A percentile compares a stretch with the other conserved stretches of the same genome.
Conservation (phyloP, 2,797 vertebrate genomes). For the Tamandua tetradactyla region DNA sequence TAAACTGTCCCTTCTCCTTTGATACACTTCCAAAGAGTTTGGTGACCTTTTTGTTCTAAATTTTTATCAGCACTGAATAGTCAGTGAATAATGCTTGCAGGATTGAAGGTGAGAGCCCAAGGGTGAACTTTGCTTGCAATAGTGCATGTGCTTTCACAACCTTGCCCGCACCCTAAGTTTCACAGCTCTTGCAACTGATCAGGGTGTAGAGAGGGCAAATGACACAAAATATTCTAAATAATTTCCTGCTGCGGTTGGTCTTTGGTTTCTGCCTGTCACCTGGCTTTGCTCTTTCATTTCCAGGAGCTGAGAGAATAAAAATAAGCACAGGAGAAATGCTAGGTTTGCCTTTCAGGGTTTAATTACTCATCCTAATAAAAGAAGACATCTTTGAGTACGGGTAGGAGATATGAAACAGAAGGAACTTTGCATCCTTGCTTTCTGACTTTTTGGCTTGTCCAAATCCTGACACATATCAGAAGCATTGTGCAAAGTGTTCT, state of each 20-base stretch:
- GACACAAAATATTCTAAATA: conserved; percentile 52
- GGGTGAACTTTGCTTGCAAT: conserved; percentile 19
- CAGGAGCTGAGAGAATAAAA: conserved; percentile 32
- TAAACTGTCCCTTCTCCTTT: conserved; percentile 21
- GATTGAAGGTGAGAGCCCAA: background rate
- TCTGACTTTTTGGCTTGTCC: conserved; percentile 33
- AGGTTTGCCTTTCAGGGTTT: conserved; percentile 55
- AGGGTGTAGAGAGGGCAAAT: background rate
- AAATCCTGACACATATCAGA: conserved; percentile 34
- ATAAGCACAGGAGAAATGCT: conserved; percentile 29
- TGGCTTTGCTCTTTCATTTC: conserved; percentile 67
- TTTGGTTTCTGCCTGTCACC: conserved; percentile 77
- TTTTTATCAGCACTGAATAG: conserved; percentile 45
- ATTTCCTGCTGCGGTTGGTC: conserved; percentile 75
- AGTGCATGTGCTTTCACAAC: background rate
- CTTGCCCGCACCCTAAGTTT: background rate
- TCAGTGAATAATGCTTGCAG: conserved; percentile 25
- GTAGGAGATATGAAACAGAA: conserved; percentile 56
- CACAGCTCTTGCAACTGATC: conserved; percentile 48
- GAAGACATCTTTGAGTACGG: conserved; percentile 40
- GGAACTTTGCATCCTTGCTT: conserved; percentile 55
- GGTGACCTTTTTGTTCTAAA: conserved; percentile 1
- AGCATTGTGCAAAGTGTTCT: conserved; percentile 44
- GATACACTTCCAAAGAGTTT: background rate
- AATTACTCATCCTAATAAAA: conserved; percentile 40